Evolutionary conservation across 2,888 invertebrate genomes (phyloP).

Genomic region (Microdon myrmicae): DNA sequence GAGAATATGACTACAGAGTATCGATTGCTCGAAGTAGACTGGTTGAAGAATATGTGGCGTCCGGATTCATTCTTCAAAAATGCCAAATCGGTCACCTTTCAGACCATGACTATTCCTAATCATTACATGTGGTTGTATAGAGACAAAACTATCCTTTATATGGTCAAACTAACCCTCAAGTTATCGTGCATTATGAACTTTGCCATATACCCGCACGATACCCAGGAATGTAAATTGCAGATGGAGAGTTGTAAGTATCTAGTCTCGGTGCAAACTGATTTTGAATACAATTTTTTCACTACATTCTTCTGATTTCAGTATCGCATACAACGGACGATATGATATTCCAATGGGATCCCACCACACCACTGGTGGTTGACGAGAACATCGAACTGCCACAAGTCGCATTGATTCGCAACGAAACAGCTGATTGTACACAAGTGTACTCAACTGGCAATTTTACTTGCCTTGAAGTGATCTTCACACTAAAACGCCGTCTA

Average conservation of each 20-base stretch:
- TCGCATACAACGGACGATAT: conserved; percentile 90
- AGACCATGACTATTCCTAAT: conserved; percentile 94
- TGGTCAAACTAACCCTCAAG: conserved; percentile 85
- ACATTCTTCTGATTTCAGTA: conserved; percentile 69
- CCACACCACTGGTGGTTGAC: conserved; percentile 87
- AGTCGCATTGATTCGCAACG: conserved; percentile 86
- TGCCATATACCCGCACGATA: conserved; percentile 92
- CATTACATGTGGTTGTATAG: conserved; percentile 93
- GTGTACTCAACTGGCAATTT: conserved; percentile 78
- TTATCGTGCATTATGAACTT: conserved; percentile 95
- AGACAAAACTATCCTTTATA: conserved; percentile 85
- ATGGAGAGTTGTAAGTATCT: conserved; percentile 89
- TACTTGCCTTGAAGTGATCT: conserved; percentile 90
- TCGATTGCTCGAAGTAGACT: conserved; percentile 86
- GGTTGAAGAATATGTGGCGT: conserved; percentile 93
- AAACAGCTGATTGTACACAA: conserved; percentile 89
- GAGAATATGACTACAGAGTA: conserved; percentile 95
- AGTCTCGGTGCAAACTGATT: background rate
- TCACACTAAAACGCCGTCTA: conserved; percentile 86
- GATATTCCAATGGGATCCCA: conserved; percentile 89
- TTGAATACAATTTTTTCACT: background rate
- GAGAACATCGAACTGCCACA: conserved; percentile 90
- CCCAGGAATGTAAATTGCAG: conserved; percentile 92
- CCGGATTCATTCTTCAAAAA: conserved; percentile 95
- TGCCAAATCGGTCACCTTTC: conserved; percentile 91